Evolutionary conservation across 2,113 vertebrate genomes (phyloP).

Genomic region (Corythaixoides concolor): DNA sequence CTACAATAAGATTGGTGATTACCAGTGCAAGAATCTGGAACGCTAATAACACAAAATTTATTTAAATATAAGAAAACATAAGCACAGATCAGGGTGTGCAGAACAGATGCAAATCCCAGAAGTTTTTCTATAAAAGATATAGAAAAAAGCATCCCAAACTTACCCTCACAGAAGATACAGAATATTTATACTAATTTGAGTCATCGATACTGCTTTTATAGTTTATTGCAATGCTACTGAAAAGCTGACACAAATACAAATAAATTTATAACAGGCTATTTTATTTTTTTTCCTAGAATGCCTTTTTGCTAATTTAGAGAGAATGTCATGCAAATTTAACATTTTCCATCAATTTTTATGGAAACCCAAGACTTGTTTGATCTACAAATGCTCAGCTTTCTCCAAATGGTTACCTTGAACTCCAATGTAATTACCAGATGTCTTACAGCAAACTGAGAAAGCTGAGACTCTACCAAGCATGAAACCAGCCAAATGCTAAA

Average conservation of each 20-base stretch:
- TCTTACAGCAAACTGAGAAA: constrained; percentile 13
- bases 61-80: not conserved
- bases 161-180: not conserved
- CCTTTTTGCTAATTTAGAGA: not conserved
- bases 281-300: not conserved
- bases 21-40: not conserved
- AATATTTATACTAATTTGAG: not conserved
- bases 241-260: not conserved
- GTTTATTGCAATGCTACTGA: not conserved
- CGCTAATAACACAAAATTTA: not conserved
- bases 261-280: not conserved
- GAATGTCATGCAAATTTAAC: not conserved
- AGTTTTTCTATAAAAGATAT: not conserved
- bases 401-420: not conserved
- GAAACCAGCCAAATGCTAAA: constrained; percentile 31
- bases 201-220: not conserved
- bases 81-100: not conserved
- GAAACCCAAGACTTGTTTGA: not conserved
- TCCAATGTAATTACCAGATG: not conserved
- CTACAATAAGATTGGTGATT: not conserved
- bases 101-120: not conserved
- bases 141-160: not conserved
- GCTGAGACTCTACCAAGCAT: constrained; percentile 1
- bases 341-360: not conserved
- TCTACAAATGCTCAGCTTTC: not conserved